Evolutionary conservation across 2,113 vertebrate species (phyloP).

Genomic region (Myiozetetes cayanensis): DNA sequence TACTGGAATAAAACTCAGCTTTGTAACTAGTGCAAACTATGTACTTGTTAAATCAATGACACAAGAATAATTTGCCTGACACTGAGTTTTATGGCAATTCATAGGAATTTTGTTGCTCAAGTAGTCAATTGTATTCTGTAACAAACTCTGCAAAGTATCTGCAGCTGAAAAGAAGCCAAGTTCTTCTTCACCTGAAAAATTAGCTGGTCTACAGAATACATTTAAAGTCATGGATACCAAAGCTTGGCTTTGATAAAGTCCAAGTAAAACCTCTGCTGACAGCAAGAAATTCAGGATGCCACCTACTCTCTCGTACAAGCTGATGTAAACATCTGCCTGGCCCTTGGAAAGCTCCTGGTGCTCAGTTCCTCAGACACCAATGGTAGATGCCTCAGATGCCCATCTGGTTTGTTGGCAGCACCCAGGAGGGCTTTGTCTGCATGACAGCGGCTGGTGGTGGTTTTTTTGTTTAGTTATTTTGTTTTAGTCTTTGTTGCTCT

Average conservation of each 20-base stretch:
- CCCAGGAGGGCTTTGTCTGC: not conserved
- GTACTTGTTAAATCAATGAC: not conserved
- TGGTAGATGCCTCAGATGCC: not conserved
- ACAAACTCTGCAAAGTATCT: not conserved
- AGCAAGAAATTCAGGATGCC: not conserved
- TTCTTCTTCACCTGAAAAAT: not conserved
- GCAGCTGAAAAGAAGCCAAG: not conserved
- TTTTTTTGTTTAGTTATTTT: not conserved
- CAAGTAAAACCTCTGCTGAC: not conserved
- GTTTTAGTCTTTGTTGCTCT: not conserved
- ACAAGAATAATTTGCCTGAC: not conserved
- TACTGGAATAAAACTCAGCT: not conserved
- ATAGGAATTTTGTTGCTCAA: not conserved
- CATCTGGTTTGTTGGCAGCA: not conserved
- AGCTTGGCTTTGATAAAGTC: not conserved
- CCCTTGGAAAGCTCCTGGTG: not conserved
- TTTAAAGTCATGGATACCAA: not conserved
- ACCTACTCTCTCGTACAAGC: not conserved
- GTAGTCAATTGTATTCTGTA: not conserved
- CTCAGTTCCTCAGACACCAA: not conserved
- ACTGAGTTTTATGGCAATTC: not conserved
- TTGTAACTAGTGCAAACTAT: not conserved
- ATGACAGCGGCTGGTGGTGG: fast-evolving
- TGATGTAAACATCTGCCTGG: not conserved
- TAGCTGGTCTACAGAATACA: not conserved